These are phyloP conservation scores for Suricata suricatta DNA, from an alignment of 2,113 vertebrate species.

Conservation along the genomic window DNA sequence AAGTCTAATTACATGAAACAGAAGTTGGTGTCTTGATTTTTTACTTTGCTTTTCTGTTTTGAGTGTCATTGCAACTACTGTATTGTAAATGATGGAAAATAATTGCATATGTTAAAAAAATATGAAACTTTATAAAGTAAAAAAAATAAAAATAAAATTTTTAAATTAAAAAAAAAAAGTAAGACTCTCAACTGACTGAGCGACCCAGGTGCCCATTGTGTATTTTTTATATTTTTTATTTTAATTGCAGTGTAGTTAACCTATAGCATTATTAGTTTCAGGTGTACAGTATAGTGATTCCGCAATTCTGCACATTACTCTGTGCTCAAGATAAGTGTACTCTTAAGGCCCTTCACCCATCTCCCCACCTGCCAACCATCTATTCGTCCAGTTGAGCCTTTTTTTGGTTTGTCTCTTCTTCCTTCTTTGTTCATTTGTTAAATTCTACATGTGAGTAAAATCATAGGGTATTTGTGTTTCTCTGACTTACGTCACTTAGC, in stretches of 20 bases:
- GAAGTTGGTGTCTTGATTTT: no score
- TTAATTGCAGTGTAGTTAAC: not conserved
- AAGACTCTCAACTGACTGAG: no score
- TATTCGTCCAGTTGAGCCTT: not conserved
- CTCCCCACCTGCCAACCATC: not conserved
- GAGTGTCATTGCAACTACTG: no score
- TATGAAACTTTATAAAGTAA: no score
- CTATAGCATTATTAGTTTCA: not conserved
- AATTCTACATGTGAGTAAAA: not conserved
- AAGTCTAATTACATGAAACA: no score
- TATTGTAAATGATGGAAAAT: no score
- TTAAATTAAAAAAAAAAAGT: no score
- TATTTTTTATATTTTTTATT: not conserved
- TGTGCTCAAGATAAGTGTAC: not conserved
- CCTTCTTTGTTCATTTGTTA: not conserved
- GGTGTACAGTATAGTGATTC: not conserved
- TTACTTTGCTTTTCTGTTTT: no score
- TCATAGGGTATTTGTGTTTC: not conserved
- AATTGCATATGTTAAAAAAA: no score
- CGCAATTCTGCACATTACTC: not conserved
- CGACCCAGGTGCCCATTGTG: not conserved
- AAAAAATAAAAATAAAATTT: no score
- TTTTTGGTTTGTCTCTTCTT: not conserved
- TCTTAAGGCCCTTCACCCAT: not conserved
- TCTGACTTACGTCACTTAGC: not conserved